Conservation (phyloP, 2,888 invertebrate genomes). For the Leucophenga maculata region DNA sequence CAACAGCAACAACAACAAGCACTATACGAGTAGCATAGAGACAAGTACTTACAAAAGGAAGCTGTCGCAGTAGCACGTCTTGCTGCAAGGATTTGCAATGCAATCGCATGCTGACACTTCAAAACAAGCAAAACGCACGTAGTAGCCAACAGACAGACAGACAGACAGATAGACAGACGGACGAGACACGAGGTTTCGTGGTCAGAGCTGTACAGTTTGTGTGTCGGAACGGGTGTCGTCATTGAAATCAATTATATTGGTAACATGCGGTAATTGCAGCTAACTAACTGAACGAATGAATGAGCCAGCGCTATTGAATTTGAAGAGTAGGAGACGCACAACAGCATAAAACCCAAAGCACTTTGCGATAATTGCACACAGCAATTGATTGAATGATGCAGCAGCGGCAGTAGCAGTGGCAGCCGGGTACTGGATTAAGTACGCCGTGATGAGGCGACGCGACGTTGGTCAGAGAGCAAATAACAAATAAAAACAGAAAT, state of each 20-base stretch:
- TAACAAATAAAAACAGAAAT: slow-evolving; percentile 65
- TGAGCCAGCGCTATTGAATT: not conserved
- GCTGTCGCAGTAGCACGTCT: slow-evolving; percentile 32
- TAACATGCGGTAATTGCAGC: slow-evolving; percentile 63
- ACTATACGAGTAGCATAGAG: slow-evolving; percentile 25
- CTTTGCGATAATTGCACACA: slow-evolving; percentile 65
- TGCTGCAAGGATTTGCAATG: slow-evolving; percentile 27
- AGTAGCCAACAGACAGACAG: not conserved
- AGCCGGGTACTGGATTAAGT: not conserved
- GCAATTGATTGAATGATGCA: slow-evolving; percentile 34
- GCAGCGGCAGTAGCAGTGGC: not conserved
- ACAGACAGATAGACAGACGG: not conserved
- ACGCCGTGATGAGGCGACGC: slow-evolving; percentile 4
- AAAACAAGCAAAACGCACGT: slow-evolving; percentile 36
- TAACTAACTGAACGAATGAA: slow-evolving; percentile 41
- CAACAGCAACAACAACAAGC: slow-evolving; percentile 38
- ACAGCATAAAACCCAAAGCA: slow-evolving; percentile 44
- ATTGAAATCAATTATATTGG: slow-evolving; percentile 65
- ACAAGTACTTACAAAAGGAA: not conserved
- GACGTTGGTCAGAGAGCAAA: slow-evolving; percentile 49
- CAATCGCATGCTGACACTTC: slow-evolving; percentile 39
- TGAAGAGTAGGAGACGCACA: slow-evolving; percentile 22
- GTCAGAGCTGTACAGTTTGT: slow-evolving; percentile 29
- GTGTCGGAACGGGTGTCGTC: slow-evolving; percentile 44
- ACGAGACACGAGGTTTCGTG: not conserved